Evolutionary conservation across 2,113 vertebrate species (phyloP), one percentile per base, ranked within the genome.

Genomic region (Gasterosteus nipponicus): DNA sequence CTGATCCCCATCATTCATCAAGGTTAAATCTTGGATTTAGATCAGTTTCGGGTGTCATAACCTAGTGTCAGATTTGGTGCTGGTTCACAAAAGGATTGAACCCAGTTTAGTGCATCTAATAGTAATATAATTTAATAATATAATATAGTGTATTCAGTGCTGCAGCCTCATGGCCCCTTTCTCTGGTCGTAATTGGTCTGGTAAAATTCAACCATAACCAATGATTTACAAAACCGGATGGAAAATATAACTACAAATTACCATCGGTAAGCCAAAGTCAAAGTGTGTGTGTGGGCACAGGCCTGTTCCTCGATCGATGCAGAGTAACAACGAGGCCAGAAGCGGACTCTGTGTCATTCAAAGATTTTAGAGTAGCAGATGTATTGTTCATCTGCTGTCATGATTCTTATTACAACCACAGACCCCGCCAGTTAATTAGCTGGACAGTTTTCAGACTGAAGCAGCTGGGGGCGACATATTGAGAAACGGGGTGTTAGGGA

Each of bases 391-490:
- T 92, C 87, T 92, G 90, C 88, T 83, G 84, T 89, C 91, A 85
- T 81, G 83, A 77, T 85, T 87, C 89, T 86, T 88, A 92, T 90
- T 92, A 88, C 87, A 73, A 84, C 69, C 85, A 69, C 81, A 84
- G 88, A 89, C 69, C 87, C 22, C 78, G 61, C 46, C 86, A 89
- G 89, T 92, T 93, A 89, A 93, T 93, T 91, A 92, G 87, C 87
- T 81, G 90, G 90, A 91, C 92, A 87, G 66, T 88, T 93, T 91
- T 91, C 91, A 91, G 87, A 89, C 86, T 80, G 80, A 89, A 87
- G 87, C 92, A 93, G 92, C 89, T 93, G 91, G 86, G 86, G 88
- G 78, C 87, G 84, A 89, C 91, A 93, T 92, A 92, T 92, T 92
- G 89, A 88, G 88, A 77, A 80, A 84, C 26, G 15, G 72, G 77